Base-by-base conservation (phyloP, 2,797 vertebrate genomes). In the Trichosurus vulpecula region DNA sequence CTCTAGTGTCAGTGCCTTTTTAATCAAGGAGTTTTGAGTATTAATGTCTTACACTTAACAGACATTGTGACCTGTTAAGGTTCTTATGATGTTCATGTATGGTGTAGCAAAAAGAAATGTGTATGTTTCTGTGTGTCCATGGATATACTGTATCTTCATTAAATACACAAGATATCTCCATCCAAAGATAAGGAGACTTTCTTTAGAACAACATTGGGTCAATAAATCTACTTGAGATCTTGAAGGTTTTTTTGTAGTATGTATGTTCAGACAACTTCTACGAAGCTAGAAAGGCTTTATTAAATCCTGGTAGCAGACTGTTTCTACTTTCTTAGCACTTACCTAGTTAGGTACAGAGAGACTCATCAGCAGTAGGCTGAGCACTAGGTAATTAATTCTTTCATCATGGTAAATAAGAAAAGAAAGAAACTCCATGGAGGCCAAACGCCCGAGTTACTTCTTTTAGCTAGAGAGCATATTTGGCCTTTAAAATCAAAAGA, bases 401-500 rank as follows among this genome's bases (percentile, higher is more conserved):
- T 61, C 2, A 5, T 10, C 29, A 61, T 14, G 12, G 31, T 10
- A 61, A 61, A 61, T 61, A 58, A 58, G 30, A 27, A 16, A 29
- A 9, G 1, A 29, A 31, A 58, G 27, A 58, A 58, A 58, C 11
- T 58, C 30, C 57, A 22, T 93, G 56, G 53, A 93, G 56, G 22
- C 52, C 22, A 94, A 54, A 94, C 92, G 91, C 14, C 94, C 91
- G 92, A 93, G 53, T 11, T 93, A 93, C 10, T 47, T 51, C n/a
- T 12, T 25, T 16, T 0, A 22, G 5, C 31, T n/a, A 16, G 35
- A 41, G 94, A 92, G 93, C 25, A 1, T 66, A 93, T 87, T 54
- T 94, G 47, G 94, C 53, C 51, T 96, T 54, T 89, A 27, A 74
- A 94, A 66, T 19, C 74, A 91, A 94, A 74, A 61, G 61, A n/a